Conservation (phyloP, 2,113 vertebrate genomes). For the Thalassoma bifasciatum region DNA sequence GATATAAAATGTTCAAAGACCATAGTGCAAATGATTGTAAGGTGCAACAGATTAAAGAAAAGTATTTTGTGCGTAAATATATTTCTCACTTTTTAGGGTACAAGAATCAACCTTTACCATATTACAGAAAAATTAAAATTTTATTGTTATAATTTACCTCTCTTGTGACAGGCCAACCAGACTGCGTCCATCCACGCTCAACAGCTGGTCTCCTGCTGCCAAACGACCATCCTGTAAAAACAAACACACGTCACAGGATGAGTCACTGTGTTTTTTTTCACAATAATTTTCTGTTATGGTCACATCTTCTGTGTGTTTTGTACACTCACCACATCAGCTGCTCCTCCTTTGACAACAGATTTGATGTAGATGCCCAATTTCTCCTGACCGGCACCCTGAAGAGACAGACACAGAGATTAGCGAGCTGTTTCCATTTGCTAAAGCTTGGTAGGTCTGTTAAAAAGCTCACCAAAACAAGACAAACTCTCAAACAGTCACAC, state of each 20-base stretch:
- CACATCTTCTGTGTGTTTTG: not conserved
- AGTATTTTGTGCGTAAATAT: no score
- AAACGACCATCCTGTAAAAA: slow-evolving; percentile 90
- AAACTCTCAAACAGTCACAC: not conserved
- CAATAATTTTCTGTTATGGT: not conserved
- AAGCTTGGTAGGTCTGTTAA: not conserved
- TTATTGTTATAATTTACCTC: slow-evolving; percentile 91
- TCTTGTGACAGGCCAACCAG: slow-evolving; percentile 97
- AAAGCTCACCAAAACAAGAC: not conserved
- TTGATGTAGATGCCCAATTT: slow-evolving; percentile 99
- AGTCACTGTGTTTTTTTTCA: not conserved
- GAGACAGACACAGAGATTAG: not conserved
- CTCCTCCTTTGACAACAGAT: slow-evolving; percentile 97
- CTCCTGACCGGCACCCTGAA: slow-evolving; percentile 96
- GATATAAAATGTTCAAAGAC: no score
- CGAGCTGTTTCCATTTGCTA: not conserved
- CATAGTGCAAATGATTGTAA: no score
- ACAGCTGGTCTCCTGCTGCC: slow-evolving; percentile 95
- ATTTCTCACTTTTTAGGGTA: no score
- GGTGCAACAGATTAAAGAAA: no score
- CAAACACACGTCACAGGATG: slow-evolving; percentile 18
- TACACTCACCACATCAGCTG: slow-evolving; percentile 91
- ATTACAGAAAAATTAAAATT: not conserved
- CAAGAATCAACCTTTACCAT: no score
- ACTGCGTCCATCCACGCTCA: slow-evolving; percentile 96